A percentile compares a stretch with the other conserved stretches of the same genome.
Evolutionary conservation across 2,113 vertebrate genomes (phyloP).

Genomic region (Sinocyclocheilus anophthalmus): DNA sequence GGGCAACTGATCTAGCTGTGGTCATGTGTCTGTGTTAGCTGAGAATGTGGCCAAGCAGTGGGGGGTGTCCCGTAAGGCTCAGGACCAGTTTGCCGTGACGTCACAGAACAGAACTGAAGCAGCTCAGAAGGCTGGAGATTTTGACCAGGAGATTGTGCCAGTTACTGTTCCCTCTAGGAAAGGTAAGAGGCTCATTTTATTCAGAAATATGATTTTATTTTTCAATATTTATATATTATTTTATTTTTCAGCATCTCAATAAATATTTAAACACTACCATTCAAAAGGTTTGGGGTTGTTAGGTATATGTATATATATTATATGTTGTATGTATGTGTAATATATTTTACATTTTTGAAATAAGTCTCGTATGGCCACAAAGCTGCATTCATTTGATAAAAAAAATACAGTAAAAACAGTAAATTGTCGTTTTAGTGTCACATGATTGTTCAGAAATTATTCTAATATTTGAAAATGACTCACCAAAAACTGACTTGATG

Average conservation of each 20-base stretch:
- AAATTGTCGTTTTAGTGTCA: neutral
- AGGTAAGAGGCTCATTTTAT: slow-evolving; percentile 69
- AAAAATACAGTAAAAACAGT: neutral
- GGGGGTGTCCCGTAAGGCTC: slow-evolving; percentile 84
- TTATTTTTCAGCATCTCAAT: neutral
- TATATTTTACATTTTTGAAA: too few species aligned
- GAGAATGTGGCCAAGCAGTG: slow-evolving; percentile 96
- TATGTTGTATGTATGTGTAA: too few species aligned
- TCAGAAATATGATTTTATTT: too few species aligned
- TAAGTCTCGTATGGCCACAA: too few species aligned
- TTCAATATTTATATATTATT: too few species aligned
- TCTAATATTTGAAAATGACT: neutral
- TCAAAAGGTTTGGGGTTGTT: neutral
- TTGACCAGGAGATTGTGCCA: slow-evolving; percentile 90
- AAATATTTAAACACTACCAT: neutral
- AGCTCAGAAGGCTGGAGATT: slow-evolving; percentile 90
- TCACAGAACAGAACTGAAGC: slow-evolving; percentile 89
- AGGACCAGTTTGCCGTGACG: slow-evolving; percentile 83
- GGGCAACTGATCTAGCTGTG: slow-evolving; percentile 26
- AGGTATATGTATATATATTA: too few species aligned
- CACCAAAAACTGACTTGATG: neutral
- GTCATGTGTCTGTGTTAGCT: slow-evolving; percentile 71
- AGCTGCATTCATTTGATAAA: neutral
- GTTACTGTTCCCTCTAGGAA: slow-evolving; percentile 87
- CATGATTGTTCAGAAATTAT: neutral